Base-by-base conservation (phyloP, 2,113 vertebrate genomes). In the Corythornis vintsioides region DNA sequence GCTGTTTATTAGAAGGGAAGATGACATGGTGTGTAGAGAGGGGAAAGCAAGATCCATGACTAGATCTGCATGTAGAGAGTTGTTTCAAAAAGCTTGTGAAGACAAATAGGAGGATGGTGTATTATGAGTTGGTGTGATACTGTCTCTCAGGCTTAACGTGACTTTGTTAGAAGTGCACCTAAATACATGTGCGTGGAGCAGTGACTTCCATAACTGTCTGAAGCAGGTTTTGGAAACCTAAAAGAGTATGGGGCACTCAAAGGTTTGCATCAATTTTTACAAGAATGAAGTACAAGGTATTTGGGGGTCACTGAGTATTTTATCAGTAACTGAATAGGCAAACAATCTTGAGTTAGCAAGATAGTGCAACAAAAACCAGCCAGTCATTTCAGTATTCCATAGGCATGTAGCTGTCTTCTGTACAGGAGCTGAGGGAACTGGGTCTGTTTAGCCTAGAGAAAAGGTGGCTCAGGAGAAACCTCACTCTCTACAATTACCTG, bases 11-110 rank as follows among this genome's bases (percentile, higher is more conserved):
- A 60, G 28, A 18, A 79, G 10, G 31, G 60, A 21, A 47, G 31
- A 12, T 45, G 18, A 13, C 0, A 2, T 31, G 13, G 10, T 57
- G 35, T 8, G 11, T 47, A 57, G 48, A 5, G n/a, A 7, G 28
- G 11, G 18, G n/a, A 70, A 53, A 13, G 24, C 0, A 3, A 65
- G 13, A 15, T 4, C 1, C 3, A 7, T 13, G 25, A 14, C 47
- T 61, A 57, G 33, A 56, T 45, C 19, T 26, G 13, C 6, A 3
- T 5, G 15, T 50, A 65, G n/a, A 63, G 21, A 65, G 21, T 13
- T 29, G 12, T 50, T 77, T 66, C 50, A 61, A 19, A 74, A 80
- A 64, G 16, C 2, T 13, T 50, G 15, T 57, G 20, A 67, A 77
- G 38, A 61, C 33, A 86, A 57, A 52, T n/a, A 28, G 13, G 11